These are phyloP conservation scores for Chinchilla lanigera DNA, from an alignment of 2,113 vertebrate species.

Conservation along the genomic window DNA sequence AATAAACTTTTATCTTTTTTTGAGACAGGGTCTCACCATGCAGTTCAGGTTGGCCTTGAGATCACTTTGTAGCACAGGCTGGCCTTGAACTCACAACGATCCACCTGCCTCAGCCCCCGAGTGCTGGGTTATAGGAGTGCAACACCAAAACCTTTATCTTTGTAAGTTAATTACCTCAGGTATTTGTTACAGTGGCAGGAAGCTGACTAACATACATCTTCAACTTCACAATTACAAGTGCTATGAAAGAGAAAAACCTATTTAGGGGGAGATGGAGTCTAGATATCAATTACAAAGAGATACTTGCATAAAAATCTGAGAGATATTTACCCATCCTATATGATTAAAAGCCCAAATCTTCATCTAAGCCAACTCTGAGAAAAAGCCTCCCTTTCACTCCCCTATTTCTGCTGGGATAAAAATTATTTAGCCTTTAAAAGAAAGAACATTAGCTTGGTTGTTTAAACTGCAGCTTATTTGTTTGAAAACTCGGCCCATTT, in stretches of 20 bases:
- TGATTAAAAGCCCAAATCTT: neutral
- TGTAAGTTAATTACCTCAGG: neutral
- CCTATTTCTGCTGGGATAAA: neutral
- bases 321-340: no score
- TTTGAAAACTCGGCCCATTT: conserved; percentile 11
- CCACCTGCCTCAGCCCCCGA: no score
- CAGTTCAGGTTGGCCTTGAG: no score
- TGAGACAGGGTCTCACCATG: no score
- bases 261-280: neutral
- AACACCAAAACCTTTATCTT: no score
- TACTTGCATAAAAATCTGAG: neutral
- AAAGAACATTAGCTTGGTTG: neutral
- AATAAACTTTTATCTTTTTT: no score
- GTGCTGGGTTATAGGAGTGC: no score
- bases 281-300: neutral
- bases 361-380: neutral
- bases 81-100: no score
- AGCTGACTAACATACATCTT: neutral
- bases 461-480: neutral
- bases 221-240: neutral
- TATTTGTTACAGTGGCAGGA: neutral
- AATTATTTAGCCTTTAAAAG: neutral
- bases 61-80: no score
- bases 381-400: neutral
- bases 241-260: neutral